A percentile compares a stretch with the other conserved stretches of the same genome.
phyloP scores from a whole-genome alignment of 2,888 invertebrate species.

The Halictus ligatus region DNA sequence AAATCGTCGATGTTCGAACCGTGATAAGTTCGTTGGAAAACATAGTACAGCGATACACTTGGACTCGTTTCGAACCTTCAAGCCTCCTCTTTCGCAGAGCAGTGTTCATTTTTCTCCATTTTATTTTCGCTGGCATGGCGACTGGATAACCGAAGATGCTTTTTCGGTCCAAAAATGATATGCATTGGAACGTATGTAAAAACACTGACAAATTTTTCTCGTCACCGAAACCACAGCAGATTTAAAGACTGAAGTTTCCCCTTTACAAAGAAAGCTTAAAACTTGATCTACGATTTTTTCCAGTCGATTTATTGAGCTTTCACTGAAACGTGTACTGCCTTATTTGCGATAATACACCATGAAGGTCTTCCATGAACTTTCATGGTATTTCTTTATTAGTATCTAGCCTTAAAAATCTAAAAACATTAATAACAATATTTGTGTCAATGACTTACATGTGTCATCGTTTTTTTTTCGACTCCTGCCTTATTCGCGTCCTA shows the following conservation, averaged over 20 bases:
- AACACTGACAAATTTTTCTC: neutral
- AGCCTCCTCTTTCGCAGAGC: neutral
- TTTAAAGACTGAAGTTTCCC: too few species aligned
- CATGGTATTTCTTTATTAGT: neutral
- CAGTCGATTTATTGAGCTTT: neutral
- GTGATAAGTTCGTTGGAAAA: neutral
- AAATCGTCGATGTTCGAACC: neutral
- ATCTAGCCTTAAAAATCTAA: neutral
- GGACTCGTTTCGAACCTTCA: neutral
- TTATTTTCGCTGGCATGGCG: neutral
- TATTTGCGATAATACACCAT: too few species aligned
- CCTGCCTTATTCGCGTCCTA: neutral
- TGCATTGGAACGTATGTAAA: neutral
- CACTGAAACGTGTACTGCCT: neutral
- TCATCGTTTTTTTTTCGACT: neutral
- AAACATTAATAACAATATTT: neutral
- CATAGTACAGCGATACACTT: neutral
- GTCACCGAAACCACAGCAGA: neutral
- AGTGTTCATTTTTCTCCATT: neutral
- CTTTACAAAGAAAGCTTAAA: too few species aligned
- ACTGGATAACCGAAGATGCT: neutral
- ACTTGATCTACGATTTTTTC: too few species aligned
- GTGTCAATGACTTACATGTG: neutral
- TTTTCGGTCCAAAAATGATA: neutral
- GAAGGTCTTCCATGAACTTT: too few species aligned